These are phyloP conservation scores for Pammene fasciana DNA, from an alignment of 2,888 invertebrate genomes.

Conservation along the genomic window DNA sequence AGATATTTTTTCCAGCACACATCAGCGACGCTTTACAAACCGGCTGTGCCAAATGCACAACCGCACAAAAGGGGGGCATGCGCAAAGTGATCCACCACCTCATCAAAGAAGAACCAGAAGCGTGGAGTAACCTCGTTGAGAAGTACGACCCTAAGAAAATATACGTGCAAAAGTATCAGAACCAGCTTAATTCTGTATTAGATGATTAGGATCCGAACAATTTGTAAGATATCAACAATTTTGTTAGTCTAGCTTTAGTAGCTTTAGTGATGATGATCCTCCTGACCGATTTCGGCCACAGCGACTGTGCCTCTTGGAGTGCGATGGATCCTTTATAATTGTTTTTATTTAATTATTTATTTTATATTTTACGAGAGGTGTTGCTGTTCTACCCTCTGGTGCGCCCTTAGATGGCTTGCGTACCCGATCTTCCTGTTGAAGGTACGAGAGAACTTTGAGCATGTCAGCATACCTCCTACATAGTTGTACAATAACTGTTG, in stretches of 20 bases:
- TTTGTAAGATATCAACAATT: neutral
- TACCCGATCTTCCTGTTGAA: too few species aligned
- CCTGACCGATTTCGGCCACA: too few species aligned
- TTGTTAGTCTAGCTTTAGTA: neutral
- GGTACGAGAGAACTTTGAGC: too few species aligned
- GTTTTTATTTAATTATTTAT: too few species aligned
- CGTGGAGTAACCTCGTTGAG: constrained; percentile 66
- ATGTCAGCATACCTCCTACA: too few species aligned
- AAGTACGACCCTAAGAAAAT: constrained; percentile 70
- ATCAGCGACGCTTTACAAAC: constrained; percentile 72
- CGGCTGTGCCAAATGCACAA: constrained; percentile 70
- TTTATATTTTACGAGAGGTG: too few species aligned
- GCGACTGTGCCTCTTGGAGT: too few species aligned
- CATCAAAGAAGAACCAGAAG: constrained; percentile 62
- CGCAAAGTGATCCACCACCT: constrained; percentile 69
- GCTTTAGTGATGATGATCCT: too few species aligned
- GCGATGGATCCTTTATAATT: too few species aligned
- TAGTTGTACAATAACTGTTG: too few species aligned
- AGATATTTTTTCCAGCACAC: constrained; percentile 57
- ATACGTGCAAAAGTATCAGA: constrained; percentile 68
- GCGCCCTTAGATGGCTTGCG: too few species aligned
- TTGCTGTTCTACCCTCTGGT: too few species aligned
- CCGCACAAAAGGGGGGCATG: constrained; percentile 62
- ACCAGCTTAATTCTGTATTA: constrained; percentile 57
- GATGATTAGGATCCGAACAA: constrained; percentile 19